These are phyloP conservation scores for Tribolium freemani DNA, from an alignment of 2,888 invertebrate genomes.

Conservation along the genomic window DNA sequence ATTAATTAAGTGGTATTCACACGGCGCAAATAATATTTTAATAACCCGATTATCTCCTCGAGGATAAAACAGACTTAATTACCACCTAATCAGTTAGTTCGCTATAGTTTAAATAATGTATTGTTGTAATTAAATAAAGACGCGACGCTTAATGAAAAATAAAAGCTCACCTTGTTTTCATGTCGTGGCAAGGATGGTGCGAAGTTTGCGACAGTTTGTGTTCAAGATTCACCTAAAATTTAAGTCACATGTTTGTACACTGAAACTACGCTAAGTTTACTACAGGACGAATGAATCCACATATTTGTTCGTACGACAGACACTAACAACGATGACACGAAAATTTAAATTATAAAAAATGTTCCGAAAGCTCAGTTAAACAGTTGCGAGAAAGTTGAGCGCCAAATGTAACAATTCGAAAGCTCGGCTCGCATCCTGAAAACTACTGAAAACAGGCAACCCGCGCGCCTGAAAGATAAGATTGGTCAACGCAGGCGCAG, in stretches of 20 bases:
- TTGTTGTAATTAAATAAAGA: neutral
- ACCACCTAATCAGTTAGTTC: neutral
- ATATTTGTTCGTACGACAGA: neutral
- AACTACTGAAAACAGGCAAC: slow-evolving; percentile 47
- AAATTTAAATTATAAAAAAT: slow-evolving; percentile 5
- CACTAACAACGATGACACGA: slow-evolving; percentile 17
- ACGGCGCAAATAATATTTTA: neutral
- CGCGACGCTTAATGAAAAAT: too few species aligned
- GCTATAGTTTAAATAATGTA: neutral
- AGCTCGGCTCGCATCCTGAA: slow-evolving; percentile 45
- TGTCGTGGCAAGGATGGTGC: neutral
- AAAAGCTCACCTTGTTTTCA: slow-evolving; percentile 26
- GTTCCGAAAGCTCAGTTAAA: slow-evolving; percentile 29
- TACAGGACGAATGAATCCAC: slow-evolving; percentile 20
- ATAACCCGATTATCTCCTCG: neutral
- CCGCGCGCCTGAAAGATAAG: slow-evolving; percentile 45
- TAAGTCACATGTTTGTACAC: slow-evolving; percentile 40
- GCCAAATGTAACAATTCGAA: slow-evolving; percentile 40
- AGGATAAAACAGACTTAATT: slow-evolving; percentile 19
- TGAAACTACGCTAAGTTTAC: slow-evolving; percentile 9
- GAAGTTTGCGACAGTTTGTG: slow-evolving; percentile 25
- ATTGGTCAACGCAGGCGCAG: slow-evolving; percentile 41
- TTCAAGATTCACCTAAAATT: slow-evolving; percentile 9
- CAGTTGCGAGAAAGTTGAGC: slow-evolving; percentile 36
- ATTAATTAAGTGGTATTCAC: slow-evolving; percentile 17